phyloP scores from a whole-genome alignment of 2,797 vertebrate species.

The Masticophis lateralis region DNA sequence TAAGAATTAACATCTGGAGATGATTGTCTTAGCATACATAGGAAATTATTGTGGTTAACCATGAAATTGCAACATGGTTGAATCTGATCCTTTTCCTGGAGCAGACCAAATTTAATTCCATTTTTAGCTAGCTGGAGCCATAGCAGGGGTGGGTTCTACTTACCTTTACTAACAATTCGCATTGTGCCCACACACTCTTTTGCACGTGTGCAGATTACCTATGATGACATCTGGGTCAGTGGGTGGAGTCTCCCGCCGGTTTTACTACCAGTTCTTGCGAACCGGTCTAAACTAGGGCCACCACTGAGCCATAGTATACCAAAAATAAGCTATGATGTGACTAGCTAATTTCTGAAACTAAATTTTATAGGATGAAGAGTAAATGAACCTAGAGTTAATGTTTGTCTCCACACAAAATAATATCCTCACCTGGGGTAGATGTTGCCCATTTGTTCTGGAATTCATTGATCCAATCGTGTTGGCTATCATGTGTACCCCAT shows the following conservation, averaged over 20 bases:
- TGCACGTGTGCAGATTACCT: too few species aligned
- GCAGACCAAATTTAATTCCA: neutral
- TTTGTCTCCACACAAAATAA: neutral
- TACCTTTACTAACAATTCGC: too few species aligned
- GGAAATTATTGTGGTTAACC: neutral
- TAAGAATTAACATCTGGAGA: neutral
- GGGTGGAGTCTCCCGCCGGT: too few species aligned
- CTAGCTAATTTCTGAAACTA: neutral
- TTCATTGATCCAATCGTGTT: slow-evolving; percentile 56
- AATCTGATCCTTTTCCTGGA: neutral
- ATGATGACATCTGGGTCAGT: too few species aligned
- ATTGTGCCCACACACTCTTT: fast-evolving
- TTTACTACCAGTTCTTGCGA: too few species aligned
- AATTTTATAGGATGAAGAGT: neutral
- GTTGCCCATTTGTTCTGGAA: slow-evolving; percentile 61
- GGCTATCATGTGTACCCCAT: slow-evolving; percentile 67
- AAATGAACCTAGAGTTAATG: neutral
- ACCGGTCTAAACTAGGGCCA: too few species aligned
- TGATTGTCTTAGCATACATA: neutral
- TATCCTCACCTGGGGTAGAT: slow-evolving; percentile 66
- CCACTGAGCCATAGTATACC: neutral
- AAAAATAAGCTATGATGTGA: neutral
- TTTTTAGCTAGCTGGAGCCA: neutral
- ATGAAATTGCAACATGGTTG: neutral
- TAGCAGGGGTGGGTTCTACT: too few species aligned